Conservation (phyloP, 2,113 vertebrate genomes). For the Siphamia tubifer region DNA sequence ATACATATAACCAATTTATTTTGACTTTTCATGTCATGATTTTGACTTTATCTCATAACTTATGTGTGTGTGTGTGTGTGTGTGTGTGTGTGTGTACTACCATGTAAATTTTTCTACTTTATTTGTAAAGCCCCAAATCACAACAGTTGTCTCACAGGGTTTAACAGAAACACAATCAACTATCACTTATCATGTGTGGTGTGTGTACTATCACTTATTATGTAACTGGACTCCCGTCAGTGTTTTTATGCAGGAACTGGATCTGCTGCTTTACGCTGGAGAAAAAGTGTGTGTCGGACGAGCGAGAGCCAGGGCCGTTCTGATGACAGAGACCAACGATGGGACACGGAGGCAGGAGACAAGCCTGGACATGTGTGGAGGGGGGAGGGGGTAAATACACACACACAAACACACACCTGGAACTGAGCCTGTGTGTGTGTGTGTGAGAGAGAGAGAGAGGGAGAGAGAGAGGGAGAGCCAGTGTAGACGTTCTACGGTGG, state of each 20-base stretch:
- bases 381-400: too few species aligned
- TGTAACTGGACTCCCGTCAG: not conserved
- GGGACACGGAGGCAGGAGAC: constrained; percentile 14
- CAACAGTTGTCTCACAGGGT: too few species aligned
- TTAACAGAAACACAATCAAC: too few species aligned
- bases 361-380: constrained; percentile 39
- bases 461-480: not conserved
- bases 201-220: not conserved
- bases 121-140: too few species aligned
- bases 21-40: too few species aligned
- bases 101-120: too few species aligned
- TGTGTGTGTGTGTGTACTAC: too few species aligned
- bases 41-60: too few species aligned
- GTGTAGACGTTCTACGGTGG: too few species aligned
- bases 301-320: not conserved
- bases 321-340: constrained; percentile 50
- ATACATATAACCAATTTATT: too few species aligned
- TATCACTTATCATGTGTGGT: too few species aligned
- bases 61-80: too few species aligned
- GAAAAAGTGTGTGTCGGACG: not conserved
- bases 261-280: not conserved
- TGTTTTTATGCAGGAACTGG: not conserved
- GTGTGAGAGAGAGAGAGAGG: not conserved
- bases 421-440: not conserved
- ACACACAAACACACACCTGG: constrained; percentile 1